Evolutionary conservation across 2,113 vertebrate genomes (phyloP).

Genomic region (Miniopterus natalensis): DNA sequence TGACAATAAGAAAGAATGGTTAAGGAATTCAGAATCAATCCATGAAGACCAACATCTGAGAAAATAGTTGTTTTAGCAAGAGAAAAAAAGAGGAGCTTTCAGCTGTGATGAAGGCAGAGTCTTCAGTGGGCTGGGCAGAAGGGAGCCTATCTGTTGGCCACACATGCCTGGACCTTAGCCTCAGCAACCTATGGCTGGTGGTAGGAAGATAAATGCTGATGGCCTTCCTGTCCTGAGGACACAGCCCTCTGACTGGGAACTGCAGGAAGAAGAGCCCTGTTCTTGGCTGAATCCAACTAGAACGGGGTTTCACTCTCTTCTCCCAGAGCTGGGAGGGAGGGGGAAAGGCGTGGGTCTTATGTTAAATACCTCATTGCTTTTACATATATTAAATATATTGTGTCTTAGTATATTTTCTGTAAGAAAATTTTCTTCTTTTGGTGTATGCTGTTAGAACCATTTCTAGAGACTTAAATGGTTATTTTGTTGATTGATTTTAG

Average conservation of each 20-base stretch:
- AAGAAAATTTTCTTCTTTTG: neutral
- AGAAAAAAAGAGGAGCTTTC: neutral
- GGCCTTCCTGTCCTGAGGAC: neutral
- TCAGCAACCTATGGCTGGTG: neutral
- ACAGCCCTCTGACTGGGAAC: neutral
- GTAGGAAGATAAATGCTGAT: neutral
- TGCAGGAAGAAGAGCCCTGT: neutral
- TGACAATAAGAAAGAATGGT: constrained; percentile 6
- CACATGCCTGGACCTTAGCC: neutral
- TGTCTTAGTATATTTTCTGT: neutral
- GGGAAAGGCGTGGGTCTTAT: rapidly evolving
- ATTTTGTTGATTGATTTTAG: neutral
- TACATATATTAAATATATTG: neutral
- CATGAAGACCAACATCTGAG: neutral
- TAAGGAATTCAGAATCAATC: neutral
- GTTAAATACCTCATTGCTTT: neutral
- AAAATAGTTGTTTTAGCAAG: neutral
- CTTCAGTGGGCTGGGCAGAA: neutral
- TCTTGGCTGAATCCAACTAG: neutral
- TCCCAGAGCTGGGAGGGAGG: neutral
- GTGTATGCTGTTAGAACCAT: neutral
- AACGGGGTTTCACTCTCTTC: neutral
- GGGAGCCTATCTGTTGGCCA: neutral
- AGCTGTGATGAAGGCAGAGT: neutral
- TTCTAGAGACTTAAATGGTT: neutral